Evolutionary conservation across 2,797 vertebrate genomes (phyloP).

Genomic region (Yasuhikotakia modesta): DNA sequence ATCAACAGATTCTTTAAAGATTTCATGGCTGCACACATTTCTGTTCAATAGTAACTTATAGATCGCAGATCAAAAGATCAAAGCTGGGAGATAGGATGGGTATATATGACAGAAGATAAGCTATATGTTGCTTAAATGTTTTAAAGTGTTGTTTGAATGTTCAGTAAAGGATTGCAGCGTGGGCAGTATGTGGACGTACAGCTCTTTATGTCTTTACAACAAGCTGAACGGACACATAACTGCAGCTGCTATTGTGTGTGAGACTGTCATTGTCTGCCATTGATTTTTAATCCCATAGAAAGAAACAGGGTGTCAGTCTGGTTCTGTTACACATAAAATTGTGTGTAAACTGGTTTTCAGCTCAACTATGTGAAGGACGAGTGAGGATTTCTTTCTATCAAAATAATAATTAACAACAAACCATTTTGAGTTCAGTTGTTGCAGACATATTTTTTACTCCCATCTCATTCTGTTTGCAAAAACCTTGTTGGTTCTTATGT

Average conservation of each 20-base stretch:
- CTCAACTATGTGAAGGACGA: neutral
- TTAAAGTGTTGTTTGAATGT: conserved; percentile 11
- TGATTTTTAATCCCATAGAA: conserved; percentile 2
- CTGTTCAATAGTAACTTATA: neutral
- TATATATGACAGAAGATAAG: too few species aligned
- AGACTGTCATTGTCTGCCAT: neutral
- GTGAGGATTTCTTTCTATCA: too few species aligned
- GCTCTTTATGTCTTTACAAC: neutral
- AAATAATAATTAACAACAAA: too few species aligned
- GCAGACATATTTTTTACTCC: too few species aligned
- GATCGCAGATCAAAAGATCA: conserved; percentile 2
- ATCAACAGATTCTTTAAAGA: neutral
- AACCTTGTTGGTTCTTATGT: too few species aligned
- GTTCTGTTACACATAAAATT: neutral
- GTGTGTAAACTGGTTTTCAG: neutral
- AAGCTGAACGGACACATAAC: conserved; percentile 9
- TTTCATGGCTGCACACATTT: neutral
- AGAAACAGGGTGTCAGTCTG: neutral
- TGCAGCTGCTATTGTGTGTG: neutral
- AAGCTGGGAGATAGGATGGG: too few species aligned
- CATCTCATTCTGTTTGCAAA: too few species aligned
- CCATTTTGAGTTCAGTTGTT: too few species aligned
- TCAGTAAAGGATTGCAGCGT: conserved; percentile 5
- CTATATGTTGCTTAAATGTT: conserved; percentile 2
- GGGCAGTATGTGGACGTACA: neutral